Conservation (phyloP, 2,113 vertebrate species). For the Cephalopterus ornatus region DNA sequence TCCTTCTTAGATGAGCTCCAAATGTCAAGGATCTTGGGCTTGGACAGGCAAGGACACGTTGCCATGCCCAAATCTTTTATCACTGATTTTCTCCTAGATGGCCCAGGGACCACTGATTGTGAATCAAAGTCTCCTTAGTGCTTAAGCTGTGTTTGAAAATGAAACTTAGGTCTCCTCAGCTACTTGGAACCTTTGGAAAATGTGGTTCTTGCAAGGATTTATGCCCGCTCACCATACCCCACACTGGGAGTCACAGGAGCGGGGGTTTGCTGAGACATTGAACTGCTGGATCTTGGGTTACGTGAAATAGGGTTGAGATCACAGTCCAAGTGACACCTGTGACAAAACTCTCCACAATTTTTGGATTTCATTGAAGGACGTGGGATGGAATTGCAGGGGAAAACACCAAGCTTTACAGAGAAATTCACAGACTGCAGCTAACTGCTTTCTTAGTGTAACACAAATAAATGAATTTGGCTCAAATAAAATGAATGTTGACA, state of each 20-base stretch:
- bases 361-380: background rate
- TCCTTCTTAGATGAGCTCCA: background rate
- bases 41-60: background rate
- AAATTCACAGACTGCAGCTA: background rate
- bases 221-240: background rate
- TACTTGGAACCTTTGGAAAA: background rate
- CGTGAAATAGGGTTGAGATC: background rate
- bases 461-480: slow-evolving; percentile 36
- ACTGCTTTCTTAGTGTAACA: slow-evolving; percentile 14
- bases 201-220: background rate
- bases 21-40: background rate
- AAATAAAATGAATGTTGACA: background rate
- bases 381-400: background rate
- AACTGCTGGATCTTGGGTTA: background rate
- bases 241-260: background rate
- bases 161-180: background rate
- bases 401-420: background rate
- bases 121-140: background rate
- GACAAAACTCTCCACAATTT: slow-evolving; percentile 17
- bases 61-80: background rate
- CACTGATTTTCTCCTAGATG: background rate
- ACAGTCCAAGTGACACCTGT: background rate
- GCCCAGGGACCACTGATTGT: background rate
- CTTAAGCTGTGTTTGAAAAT: background rate
- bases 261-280: background rate